phyloP scores from a whole-genome alignment of 2,797 vertebrate species.

The Geotrypetes seraphini region DNA sequence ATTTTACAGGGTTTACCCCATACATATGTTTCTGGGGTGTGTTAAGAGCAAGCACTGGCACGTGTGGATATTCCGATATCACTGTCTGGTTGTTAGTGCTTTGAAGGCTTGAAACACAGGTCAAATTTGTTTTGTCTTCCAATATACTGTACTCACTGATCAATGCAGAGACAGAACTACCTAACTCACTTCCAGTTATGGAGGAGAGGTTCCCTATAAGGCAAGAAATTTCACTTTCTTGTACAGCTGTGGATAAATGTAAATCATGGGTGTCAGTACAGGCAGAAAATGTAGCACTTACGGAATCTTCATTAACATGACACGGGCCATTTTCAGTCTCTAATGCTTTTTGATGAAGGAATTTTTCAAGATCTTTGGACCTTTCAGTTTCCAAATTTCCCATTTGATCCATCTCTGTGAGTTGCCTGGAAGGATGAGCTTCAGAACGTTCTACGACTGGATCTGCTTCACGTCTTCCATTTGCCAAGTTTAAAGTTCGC shows the following conservation, averaged over 20 bases:
- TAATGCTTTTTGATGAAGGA: constrained; percentile 12
- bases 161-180: constrained; percentile 74
- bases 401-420: neutral
- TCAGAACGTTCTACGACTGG: constrained; percentile 9
- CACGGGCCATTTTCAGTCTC: constrained; percentile 4
- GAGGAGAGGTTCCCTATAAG: constrained; percentile 82
- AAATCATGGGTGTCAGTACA: constrained; percentile 31
- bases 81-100: constrained; percentile 9
- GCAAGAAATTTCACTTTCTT: constrained; percentile 77
- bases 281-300: constrained; percentile 24
- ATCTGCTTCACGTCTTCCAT: constrained; percentile 9
- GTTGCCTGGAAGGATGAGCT: constrained; percentile 7
- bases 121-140: constrained; percentile 36
- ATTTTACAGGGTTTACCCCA: constrained; percentile 12
- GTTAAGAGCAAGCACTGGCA: constrained; percentile 13
- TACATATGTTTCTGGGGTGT: constrained; percentile 11
- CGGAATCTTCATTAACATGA: neutral
- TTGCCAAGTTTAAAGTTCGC: constrained; percentile 1
- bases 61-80: constrained; percentile 2
- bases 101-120: constrained; percentile 14
- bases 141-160: constrained; percentile 70
- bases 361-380: neutral
- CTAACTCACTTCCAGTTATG: constrained; percentile 58
- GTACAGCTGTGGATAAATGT: constrained; percentile 47
- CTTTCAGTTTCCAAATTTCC: neutral